phyloP scores from a whole-genome alignment of 2,888 invertebrate species.

The Philereme vetulata region DNA sequence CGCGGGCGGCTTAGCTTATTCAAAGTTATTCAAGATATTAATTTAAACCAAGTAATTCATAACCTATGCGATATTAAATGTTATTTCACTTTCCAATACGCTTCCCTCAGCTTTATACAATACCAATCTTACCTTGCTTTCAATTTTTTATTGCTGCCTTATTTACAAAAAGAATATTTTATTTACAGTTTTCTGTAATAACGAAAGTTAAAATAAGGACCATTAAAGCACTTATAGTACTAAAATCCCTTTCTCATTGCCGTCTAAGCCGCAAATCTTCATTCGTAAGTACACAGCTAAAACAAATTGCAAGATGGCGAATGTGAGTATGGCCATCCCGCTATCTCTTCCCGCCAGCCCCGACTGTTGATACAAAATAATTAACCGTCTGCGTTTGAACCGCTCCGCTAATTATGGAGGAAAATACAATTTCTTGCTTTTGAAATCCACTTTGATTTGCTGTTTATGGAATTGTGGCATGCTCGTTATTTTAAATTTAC shows the following conservation, averaged over 20 bases:
- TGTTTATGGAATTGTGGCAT: not conserved
- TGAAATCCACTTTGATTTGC: slow-evolving; percentile 10
- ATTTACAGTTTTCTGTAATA: too few relatives aligned
- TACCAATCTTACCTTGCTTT: too few relatives aligned
- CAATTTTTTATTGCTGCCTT: too few relatives aligned
- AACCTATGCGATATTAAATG: too few relatives aligned
- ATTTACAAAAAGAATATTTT: too few relatives aligned
- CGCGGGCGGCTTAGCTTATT: too few relatives aligned
- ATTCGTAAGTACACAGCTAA: not conserved
- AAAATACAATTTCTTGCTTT: not conserved
- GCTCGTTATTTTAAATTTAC: too few relatives aligned
- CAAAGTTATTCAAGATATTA: too few relatives aligned
- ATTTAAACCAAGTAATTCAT: too few relatives aligned
- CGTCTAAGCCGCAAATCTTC: not conserved
- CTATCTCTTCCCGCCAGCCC: slow-evolving; percentile 13
- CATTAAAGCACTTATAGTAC: not conserved
- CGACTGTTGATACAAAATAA: slow-evolving; percentile 17
- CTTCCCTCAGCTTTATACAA: too few relatives aligned
- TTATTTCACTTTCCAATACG: too few relatives aligned
- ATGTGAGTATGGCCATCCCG: slow-evolving; percentile 3
- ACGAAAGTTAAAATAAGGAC: too few relatives aligned
- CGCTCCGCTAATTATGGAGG: slow-evolving; percentile 5
- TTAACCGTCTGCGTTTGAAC: slow-evolving; percentile 13
- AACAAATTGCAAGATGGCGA: slow-evolving; percentile 4
- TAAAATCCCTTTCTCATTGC: not conserved